A percentile compares a stretch with the other conserved stretches of the same genome.
These are phyloP conservation scores for Crax fasciolata DNA, from an alignment of 2,797 vertebrate species.

Conservation along the genomic window DNA sequence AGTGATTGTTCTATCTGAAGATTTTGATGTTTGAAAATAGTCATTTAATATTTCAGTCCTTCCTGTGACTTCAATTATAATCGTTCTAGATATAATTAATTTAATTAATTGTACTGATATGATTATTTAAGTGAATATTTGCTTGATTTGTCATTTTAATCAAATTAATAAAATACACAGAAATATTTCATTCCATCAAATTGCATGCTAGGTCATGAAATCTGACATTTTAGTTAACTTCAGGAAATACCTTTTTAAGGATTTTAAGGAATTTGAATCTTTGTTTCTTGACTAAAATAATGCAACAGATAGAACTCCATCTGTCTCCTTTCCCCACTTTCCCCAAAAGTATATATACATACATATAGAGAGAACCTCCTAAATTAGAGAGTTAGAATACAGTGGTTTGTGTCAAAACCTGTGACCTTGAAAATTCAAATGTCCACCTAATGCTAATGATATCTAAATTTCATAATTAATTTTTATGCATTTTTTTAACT, in stretches of 20 bases:
- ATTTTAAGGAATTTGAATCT: not conserved
- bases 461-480: not conserved
- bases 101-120: slow-evolving; percentile 7
- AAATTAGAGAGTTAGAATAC: not conserved
- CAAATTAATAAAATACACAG: slow-evolving; percentile 3
- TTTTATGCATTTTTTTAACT: not conserved
- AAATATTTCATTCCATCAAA: not conserved
- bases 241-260: not conserved
- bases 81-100: not conserved
- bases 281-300: not conserved
- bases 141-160: not conserved
- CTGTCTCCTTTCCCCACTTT: not conserved
- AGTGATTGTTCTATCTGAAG: not conserved
- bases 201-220: not conserved
- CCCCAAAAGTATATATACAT: not conserved
- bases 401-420: not conserved
- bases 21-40: not conserved
- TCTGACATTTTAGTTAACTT: not conserved
- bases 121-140: slow-evolving; percentile 12
- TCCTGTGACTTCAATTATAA: not conserved
- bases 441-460: not conserved
- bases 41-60: not conserved
- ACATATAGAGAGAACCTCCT: too few relatives aligned
- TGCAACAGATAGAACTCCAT: not conserved
- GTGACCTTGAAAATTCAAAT: not conserved